These are phyloP conservation scores for Leucopsar rothschildi DNA, from an alignment of 2,113 vertebrate species.

Conservation along the genomic window DNA sequence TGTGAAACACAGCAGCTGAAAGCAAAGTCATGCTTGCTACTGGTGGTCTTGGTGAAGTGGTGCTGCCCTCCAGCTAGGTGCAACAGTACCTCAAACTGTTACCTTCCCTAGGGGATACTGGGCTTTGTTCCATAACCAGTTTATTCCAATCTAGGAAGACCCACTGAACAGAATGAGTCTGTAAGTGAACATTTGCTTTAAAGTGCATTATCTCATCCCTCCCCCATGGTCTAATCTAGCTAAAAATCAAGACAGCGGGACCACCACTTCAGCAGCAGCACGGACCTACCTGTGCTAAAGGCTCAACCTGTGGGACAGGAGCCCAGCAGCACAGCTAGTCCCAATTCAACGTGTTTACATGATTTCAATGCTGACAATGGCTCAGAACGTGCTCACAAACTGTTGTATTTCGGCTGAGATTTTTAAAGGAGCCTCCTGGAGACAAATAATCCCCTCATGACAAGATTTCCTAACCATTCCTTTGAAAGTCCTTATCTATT, in stretches of 20 bases:
- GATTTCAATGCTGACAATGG: background rate
- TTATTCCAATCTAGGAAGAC: background rate
- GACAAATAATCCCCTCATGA: background rate
- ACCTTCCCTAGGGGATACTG: background rate
- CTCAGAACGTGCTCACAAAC: background rate
- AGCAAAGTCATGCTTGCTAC: background rate
- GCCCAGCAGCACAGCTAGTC: background rate
- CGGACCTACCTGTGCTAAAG: background rate
- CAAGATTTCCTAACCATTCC: background rate
- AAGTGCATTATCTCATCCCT: background rate
- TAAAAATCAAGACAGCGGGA: background rate
- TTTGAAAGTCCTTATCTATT: background rate
- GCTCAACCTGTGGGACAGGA: background rate
- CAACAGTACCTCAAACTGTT: background rate
- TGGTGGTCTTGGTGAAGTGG: background rate
- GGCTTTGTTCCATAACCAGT: background rate
- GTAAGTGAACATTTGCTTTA: background rate
- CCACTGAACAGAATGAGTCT: background rate
- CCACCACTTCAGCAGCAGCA: background rate
- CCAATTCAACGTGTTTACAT: accelerated
- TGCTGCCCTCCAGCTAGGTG: background rate
- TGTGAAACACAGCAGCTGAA: background rate
- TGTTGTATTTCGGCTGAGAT: background rate
- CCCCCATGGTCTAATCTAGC: background rate
- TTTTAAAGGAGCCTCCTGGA: background rate